Evolutionary conservation across 2,113 vertebrate genomes (phyloP), one percentile per base, ranked within the genome.

Genomic region (Vidua chalybeata): DNA sequence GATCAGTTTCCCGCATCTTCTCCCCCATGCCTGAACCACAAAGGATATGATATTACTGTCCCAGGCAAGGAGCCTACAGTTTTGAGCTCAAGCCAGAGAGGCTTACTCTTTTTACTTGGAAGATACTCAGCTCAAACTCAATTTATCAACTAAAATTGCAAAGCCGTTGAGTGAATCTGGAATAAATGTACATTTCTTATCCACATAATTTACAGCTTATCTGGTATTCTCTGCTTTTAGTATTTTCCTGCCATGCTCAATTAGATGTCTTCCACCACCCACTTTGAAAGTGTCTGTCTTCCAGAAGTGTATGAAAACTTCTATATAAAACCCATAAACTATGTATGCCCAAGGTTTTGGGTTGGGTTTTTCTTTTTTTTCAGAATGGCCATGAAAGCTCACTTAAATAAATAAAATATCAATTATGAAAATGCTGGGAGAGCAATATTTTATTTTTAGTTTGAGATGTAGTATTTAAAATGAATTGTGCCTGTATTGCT

Each of bases 161-260:
- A 9, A 89, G 63, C 10, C 0, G 1, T 67, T 81, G 73, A 93
- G 17, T 78, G 49, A 86, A 78, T 93, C 76, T 95, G 89, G 73
- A 86, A 84, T 59, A 92, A 93, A 80, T 71, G 48, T 68, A 67
- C 35, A 61, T 67, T 84, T 95, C 56, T 87, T 87, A 88, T 69
- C 72, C 76, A 80, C 35, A 41, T 84, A 78, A 80, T 68, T 95
- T 93, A 86, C 39, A 68, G 37, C 2, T 92, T 89, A 74, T 92
- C 76, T 86, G 35, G 51, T 74, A 59, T 67, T 71, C 59, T 93
- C 86, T 82, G 4, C n/a, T 90, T 85, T 80, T 39, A 45, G 33
- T 45, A 56, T 84, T 90, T 90, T 86, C 63, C 94, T 90, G 48
- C 59, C 68, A 62, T 54, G 14, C 28, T 83, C 68, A 67, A 52